Evolutionary conservation across 2,113 vertebrate genomes (phyloP).

Genomic region (Clupea harengus): DNA sequence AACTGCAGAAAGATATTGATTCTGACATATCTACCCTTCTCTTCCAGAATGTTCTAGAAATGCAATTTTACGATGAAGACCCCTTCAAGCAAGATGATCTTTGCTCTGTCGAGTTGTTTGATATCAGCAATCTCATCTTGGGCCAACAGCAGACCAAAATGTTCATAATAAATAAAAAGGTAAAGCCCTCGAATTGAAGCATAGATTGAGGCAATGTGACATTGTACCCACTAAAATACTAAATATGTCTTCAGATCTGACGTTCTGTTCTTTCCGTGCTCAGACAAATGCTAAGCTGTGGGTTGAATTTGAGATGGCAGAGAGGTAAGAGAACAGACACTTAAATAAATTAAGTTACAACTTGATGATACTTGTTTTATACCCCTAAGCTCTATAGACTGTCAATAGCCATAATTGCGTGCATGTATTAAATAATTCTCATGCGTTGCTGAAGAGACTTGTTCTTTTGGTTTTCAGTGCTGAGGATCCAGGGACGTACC

Average conservation of each 20-base stretch:
- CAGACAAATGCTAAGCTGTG: slow-evolving; percentile 70
- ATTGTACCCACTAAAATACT: no score
- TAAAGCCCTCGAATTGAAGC: slow-evolving; percentile 15
- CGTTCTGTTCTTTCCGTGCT: not conserved
- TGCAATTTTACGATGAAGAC: slow-evolving; percentile 72
- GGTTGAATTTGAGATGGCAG: slow-evolving; percentile 75
- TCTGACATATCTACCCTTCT: not conserved
- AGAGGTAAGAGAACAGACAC: slow-evolving; percentile 69
- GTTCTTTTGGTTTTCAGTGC: not conserved
- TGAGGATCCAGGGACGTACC: not conserved
- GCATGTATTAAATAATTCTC: not conserved
- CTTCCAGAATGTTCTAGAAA: slow-evolving; percentile 68
- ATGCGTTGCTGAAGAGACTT: not conserved
- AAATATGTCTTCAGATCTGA: not conserved
- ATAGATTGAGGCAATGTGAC: not conserved
- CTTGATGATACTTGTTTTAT: no score
- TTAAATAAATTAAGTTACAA: not conserved
- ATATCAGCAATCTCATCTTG: slow-evolving; percentile 57
- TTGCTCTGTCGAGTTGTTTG: slow-evolving; percentile 62
- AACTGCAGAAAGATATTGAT: not conserved
- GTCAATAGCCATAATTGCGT: no score
- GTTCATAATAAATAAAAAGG: slow-evolving; percentile 62
- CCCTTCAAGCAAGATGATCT: slow-evolving; percentile 53
- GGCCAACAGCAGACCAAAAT: slow-evolving; percentile 58
- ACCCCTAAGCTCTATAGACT: no score